Conservation (phyloP, 2,888 invertebrate genomes). For the Pristionchus mayeri region DNA sequence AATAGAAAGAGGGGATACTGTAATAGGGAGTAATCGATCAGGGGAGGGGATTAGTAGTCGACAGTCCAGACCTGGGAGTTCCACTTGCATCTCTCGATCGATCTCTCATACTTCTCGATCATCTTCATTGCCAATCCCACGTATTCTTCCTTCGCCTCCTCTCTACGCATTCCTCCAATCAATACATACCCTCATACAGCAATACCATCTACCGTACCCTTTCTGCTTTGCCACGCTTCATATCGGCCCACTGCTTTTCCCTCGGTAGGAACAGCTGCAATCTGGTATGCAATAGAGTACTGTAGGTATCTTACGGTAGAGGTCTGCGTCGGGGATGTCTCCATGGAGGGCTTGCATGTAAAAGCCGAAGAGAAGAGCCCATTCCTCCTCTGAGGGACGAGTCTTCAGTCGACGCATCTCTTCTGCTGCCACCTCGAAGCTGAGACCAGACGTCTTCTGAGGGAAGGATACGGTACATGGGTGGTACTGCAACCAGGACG, state of each 20-base stretch:
- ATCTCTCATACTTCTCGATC: constrained; percentile 62
- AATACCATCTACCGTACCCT: constrained; percentile 48
- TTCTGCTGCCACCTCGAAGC: constrained; percentile 67
- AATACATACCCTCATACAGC: not conserved
- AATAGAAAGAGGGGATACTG: too few relatives aligned
- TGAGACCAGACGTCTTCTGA: constrained; percentile 64
- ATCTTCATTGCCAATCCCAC: constrained; percentile 62
- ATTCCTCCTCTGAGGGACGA: constrained; percentile 58
- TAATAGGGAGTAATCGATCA: not conserved
- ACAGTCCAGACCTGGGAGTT: constrained; percentile 62
- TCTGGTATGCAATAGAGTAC: not conserved
- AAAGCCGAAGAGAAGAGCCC: constrained; percentile 61
- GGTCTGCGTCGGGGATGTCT: constrained; percentile 61
- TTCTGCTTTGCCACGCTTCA: constrained; percentile 53
- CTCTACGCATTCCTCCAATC: constrained; percentile 48
- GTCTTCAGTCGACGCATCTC: constrained; percentile 61
- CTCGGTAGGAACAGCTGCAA: constrained; percentile 49
- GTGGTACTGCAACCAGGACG: not conserved
- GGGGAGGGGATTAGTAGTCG: constrained; percentile 48
- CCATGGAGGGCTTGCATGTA: constrained; percentile 69
- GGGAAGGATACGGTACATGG: constrained; percentile 3
- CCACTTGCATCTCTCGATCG: constrained; percentile 63
- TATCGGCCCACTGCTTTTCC: constrained; percentile 32
- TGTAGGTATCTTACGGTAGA: constrained; percentile 57
- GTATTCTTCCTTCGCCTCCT: constrained; percentile 61